phyloP scores from a whole-genome alignment of 2,113 vertebrate species.

The Microcebus tavaratra region DNA sequence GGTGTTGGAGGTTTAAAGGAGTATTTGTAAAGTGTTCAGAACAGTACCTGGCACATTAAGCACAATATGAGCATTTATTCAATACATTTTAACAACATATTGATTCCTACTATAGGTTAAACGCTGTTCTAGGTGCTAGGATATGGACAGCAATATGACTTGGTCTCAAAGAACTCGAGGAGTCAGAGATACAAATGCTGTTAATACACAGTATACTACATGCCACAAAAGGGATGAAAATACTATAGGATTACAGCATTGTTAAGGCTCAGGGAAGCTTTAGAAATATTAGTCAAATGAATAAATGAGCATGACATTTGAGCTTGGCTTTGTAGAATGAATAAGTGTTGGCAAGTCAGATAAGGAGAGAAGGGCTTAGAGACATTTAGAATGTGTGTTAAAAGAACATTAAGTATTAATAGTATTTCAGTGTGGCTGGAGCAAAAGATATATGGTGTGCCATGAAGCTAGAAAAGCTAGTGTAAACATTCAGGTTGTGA shows the following conservation, averaged over 20 bases:
- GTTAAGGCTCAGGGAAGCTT: neutral
- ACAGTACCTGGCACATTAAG: neutral
- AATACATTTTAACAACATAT: neutral
- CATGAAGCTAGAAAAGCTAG: neutral
- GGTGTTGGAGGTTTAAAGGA: slow-evolving; percentile 15
- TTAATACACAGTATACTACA: neutral
- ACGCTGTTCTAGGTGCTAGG: neutral
- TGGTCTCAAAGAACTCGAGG: neutral
- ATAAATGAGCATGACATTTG: neutral
- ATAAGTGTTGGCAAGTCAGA: neutral
- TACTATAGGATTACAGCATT: neutral
- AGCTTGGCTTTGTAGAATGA: slow-evolving; percentile 16
- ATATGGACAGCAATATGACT: neutral
- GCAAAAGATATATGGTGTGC: neutral
- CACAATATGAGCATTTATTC: neutral
- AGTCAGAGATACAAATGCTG: neutral
- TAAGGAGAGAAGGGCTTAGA: slow-evolving; percentile 22
- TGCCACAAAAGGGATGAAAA: neutral
- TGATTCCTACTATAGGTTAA: neutral
- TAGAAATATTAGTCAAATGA: slow-evolving; percentile 25
- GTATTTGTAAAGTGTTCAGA: neutral
- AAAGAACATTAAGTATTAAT: neutral
- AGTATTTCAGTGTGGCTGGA: neutral
- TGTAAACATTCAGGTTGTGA: neutral
- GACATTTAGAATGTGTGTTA: neutral